Evolutionary conservation across 1,140 invertebrate species (phyloP), one percentile per base, ranked within the genome.

Genomic region (Xylocopa sonorina): DNA sequence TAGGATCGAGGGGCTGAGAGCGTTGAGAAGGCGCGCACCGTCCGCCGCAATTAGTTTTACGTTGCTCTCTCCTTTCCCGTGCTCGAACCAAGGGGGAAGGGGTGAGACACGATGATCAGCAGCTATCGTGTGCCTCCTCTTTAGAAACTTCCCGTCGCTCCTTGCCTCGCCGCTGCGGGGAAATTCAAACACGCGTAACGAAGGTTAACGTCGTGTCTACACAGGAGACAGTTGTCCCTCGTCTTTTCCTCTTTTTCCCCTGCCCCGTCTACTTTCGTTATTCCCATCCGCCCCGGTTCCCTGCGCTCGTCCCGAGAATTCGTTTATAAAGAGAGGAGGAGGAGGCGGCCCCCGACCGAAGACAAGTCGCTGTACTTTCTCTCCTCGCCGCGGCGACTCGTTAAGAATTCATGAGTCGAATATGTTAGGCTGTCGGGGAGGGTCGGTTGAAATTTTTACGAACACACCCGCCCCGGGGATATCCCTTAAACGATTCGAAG

Each of bases 11-110:
- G 62, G 16, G 32, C 16, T 27, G 41, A 48, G 41, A 41, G 29
- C 50, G 57, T 5, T 7, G 41, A 77, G 48, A 55, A 67, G 62
- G 62, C 27, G 62, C 27, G 53, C 46, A 71, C 48, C 80, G 82
- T 88, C 81, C 55, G 75, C 85, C 79, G 84, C 88, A 91, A 91
- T 91, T 90, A 90, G 87, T 88, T 91, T 91, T 87, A 90, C 86
- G 84, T 87, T 67, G 43, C 34, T 81, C 83, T 83, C 73, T 32
- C 27, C 29, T 72, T 81, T 71, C 66, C n/a, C 50, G 21, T 34
- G 46, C 41, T 12, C 24, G 48, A 50, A 29, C 29, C 43, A 53
- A n/a, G n/a, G n/a, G n/a, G n/a, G 46, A 14, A 60, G 46, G 27
- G 66, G 46, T n/a, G n/a, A n/a, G n/a, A n/a, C n/a, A 69, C 68